A percentile compares a stretch with the other conserved stretches of the same genome.
Conservation (phyloP, 1,140 invertebrate species). For the Yoshiicerus persimilis region DNA sequence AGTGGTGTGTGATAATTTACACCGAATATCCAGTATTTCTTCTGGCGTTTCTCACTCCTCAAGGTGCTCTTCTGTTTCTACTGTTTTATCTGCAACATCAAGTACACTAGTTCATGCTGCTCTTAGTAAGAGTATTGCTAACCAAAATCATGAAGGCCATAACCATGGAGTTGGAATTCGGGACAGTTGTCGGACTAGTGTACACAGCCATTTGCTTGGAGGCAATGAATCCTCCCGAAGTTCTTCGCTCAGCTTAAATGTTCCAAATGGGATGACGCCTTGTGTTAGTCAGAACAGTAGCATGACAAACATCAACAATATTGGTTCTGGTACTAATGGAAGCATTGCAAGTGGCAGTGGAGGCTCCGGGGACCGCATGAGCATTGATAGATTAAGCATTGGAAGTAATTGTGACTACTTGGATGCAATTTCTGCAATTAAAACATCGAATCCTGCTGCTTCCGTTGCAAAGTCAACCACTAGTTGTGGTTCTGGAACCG, state of each 20-base stretch:
- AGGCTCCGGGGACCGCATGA: slow-evolving; percentile 37
- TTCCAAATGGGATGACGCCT: slow-evolving; percentile 22
- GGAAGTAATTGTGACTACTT: slow-evolving; percentile 47
- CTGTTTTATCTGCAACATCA: slow-evolving; percentile 43
- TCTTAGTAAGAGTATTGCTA: slow-evolving; percentile 36
- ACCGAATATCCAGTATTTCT: slow-evolving; percentile 40
- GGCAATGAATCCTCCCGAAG: slow-evolving; percentile 35
- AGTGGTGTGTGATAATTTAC: slow-evolving; percentile 49
- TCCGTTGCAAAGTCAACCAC: slow-evolving; percentile 30
- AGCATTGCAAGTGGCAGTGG: neutral
- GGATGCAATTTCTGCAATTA: slow-evolving; percentile 50
- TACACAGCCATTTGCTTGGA: neutral
- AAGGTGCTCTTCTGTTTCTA: slow-evolving; percentile 48
- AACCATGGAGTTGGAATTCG: slow-evolving; percentile 29
- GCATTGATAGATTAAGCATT: slow-evolving; percentile 44
- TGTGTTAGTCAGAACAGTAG: slow-evolving; percentile 47
- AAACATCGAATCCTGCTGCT: slow-evolving; percentile 47
- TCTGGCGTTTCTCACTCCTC: slow-evolving; percentile 32
- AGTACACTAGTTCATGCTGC: slow-evolving; percentile 45
- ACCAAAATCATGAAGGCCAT: slow-evolving; percentile 32
- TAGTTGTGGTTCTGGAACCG: slow-evolving; percentile 41
- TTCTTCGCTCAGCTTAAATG: slow-evolving; percentile 40
- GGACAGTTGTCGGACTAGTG: neutral
- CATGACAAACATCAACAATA: slow-evolving; percentile 42
- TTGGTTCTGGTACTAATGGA: slow-evolving; percentile 23